Conservation (phyloP, 35 echinoderm and acorn worm genomes). For the Diadema setosum region DNA sequence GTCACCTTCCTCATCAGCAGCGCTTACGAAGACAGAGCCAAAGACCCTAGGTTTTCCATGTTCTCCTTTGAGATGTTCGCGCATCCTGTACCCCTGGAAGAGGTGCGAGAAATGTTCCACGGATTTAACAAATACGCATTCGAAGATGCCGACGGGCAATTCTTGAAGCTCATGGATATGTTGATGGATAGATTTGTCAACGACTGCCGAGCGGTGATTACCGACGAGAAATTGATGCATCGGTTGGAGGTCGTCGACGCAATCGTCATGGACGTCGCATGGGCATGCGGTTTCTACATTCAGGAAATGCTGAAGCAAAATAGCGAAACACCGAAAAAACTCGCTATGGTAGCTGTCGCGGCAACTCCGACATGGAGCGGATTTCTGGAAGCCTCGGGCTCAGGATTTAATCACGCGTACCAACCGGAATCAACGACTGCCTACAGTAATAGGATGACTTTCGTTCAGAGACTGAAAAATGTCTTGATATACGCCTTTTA, state of each 20-base stretch:
- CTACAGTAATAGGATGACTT: neutral
- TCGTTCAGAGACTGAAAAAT: neutral
- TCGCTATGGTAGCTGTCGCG: neutral
- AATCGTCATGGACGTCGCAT: neutral
- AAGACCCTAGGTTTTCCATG: neutral
- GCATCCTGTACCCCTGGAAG: conserved; percentile 22
- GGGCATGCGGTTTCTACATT: neutral
- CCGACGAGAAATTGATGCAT: neutral
- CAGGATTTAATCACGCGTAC: neutral
- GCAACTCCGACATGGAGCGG: neutral
- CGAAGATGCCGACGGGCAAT: neutral
- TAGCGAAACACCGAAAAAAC: neutral
- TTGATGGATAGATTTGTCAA: conserved; percentile 11
- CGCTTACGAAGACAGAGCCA: conserved; percentile 4
- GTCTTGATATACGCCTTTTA: neutral
- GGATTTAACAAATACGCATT: neutral
- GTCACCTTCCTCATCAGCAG: conserved; percentile 57
- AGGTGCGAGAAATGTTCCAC: neutral
- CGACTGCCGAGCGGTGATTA: neutral
- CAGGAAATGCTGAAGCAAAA: neutral
- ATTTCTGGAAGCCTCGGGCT: neutral
- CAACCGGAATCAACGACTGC: neutral
- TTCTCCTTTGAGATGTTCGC: conserved; percentile 48
- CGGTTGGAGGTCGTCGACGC: neutral
- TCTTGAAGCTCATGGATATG: neutral